Percentiles rank a stretch among this genome's conserved stretches.
Conservation (phyloP, 2,113 vertebrate genomes). For the Cephalopholis sonnerati region DNA sequence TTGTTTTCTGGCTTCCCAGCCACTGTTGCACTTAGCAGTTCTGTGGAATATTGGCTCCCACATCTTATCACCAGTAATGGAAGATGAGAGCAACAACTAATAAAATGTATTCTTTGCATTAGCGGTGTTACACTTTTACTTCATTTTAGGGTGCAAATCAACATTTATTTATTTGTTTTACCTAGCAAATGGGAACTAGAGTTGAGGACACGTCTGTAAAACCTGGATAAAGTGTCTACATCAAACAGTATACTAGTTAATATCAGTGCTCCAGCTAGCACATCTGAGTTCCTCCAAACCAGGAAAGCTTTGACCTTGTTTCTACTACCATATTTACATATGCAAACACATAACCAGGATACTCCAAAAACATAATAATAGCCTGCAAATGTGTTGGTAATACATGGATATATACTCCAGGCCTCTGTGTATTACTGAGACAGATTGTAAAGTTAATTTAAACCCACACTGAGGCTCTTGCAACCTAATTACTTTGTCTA, state of each 20-base stretch:
- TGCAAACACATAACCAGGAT: neutral
- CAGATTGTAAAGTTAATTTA: neutral
- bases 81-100: neutral
- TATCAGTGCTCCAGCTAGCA: neutral
- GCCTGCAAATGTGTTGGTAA: neutral
- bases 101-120: conserved; percentile 1
- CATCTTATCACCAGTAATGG: conserved; percentile 6
- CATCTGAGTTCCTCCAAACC: neutral
- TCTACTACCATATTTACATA: neutral
- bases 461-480: neutral
- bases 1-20: conserved; percentile 18
- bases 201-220: neutral
- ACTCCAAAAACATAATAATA: neutral
- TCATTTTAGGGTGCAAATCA: neutral
- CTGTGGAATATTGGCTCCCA: conserved; percentile 3
- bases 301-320: neutral
- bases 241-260: neutral
- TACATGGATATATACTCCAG: neutral
- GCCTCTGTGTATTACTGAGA: neutral
- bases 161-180: neutral
- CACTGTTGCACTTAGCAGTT: conserved; percentile 6
- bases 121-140: neutral
- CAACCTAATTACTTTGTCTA: conserved; percentile 1
- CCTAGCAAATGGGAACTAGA: neutral
- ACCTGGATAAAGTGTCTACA: neutral